Conservation (phyloP, 2,888 invertebrate genomes). For the Blastobasis lacticolella region DNA sequence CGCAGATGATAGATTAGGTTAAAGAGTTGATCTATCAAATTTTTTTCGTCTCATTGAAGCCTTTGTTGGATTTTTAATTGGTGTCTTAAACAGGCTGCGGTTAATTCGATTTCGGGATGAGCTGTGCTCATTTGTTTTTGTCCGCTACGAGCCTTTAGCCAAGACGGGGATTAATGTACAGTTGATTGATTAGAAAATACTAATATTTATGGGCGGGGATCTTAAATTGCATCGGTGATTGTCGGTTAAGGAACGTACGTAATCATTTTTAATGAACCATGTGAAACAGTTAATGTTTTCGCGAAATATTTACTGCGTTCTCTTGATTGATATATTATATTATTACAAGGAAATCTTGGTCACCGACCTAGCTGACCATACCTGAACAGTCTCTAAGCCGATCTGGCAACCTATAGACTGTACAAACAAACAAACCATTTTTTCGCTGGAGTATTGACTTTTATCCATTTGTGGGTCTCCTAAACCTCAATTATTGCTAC, state of each 20-base stretch:
- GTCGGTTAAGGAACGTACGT: conserved; percentile 4
- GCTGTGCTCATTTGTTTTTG: conserved; percentile 62
- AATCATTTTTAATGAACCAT: no score
- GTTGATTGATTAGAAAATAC: conserved; percentile 66
- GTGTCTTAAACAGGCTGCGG: conserved; percentile 66
- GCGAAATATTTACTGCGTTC: no score
- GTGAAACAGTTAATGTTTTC: no score
- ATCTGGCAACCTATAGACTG: no score
- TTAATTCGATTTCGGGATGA: conserved; percentile 66
- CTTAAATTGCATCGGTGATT: conserved; percentile 26
- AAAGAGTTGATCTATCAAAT: conserved; percentile 72
- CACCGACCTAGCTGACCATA: no score
- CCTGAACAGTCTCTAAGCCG: no score
- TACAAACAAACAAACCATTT: no score
- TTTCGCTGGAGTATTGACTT: no score
- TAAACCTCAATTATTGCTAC: no score
- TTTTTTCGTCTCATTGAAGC: conserved; percentile 66
- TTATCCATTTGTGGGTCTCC: no score
- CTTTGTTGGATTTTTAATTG: conserved; percentile 71
- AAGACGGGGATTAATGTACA: conserved; percentile 59
- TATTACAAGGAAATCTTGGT: no score
- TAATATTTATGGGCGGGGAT: conserved; percentile 44
- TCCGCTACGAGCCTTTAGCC: conserved; percentile 40
- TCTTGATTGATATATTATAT: no score
- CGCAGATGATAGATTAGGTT: conserved; percentile 60